A percentile compares a stretch with the other conserved stretches of the same genome.
Evolutionary conservation across 2,888 invertebrate species (phyloP).

Genomic region (Adineta ricciae): DNA sequence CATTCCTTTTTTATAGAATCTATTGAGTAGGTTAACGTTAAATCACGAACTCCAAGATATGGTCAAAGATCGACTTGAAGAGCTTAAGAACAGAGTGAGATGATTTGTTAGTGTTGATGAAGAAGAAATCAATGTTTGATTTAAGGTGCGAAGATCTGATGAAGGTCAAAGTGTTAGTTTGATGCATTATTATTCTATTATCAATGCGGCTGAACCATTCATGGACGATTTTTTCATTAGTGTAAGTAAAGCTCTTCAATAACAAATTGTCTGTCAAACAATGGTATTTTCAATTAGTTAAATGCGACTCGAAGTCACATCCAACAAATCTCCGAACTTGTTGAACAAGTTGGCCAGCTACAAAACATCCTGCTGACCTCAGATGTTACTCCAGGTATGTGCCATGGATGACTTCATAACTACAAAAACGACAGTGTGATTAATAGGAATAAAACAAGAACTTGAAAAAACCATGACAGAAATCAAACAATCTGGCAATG

Average conservation of each 20-base stretch:
- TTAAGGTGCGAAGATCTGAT: neutral
- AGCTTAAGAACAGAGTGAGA: too few relatives aligned
- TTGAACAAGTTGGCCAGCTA: neutral
- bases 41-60: too few relatives aligned
- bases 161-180: neutral
- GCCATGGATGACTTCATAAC: neutral
- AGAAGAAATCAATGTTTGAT: neutral
- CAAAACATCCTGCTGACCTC: neutral
- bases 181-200: neutral
- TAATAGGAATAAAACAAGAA: neutral
- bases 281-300: neutral
- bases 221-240: neutral
- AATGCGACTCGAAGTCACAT: neutral
- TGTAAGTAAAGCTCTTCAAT: neutral
- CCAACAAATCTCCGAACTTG: neutral
- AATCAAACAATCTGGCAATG: neutral
- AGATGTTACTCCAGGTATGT: neutral
- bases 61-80: too few relatives aligned
- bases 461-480: neutral
- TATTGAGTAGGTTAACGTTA: too few relatives aligned
- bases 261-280: too few relatives aligned
- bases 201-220: neutral
- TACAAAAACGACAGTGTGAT: neutral
- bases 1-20: too few relatives aligned
- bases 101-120: too few relatives aligned